phyloP scores from a whole-genome alignment of 2,888 invertebrate genomes.

The Theretra japonica region DNA sequence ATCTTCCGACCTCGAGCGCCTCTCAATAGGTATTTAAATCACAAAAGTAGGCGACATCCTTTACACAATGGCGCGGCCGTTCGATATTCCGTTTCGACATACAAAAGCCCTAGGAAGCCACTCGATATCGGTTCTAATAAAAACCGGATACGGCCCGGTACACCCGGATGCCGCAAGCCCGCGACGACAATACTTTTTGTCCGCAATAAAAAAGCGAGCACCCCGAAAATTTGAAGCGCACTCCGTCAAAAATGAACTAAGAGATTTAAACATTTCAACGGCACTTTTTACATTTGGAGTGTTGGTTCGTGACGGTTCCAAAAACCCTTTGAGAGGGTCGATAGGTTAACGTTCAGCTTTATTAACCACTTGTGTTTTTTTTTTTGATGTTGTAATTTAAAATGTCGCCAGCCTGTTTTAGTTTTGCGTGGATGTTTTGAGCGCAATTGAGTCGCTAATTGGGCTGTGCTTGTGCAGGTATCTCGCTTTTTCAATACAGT shows the following conservation, averaged over 20 bases:
- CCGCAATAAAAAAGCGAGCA: conserved; percentile 54
- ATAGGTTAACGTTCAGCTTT: conserved; percentile 16
- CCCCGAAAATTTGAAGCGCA: conserved; percentile 58
- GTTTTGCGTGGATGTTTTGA: neutral
- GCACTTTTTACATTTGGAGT: conserved; percentile 35
- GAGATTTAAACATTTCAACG: conserved; percentile 39
- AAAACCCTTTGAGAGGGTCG: conserved; percentile 10
- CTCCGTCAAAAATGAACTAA: conserved; percentile 57
- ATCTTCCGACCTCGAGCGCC: conserved; percentile 3
- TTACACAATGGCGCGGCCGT: conserved; percentile 60
- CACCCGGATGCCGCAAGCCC: conserved; percentile 68
- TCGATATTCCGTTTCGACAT: conserved; percentile 61
- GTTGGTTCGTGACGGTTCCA: conserved; percentile 20
- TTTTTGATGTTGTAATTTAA: neutral
- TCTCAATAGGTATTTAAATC: conserved; percentile 47
- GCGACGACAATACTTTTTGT: conserved; percentile 55
- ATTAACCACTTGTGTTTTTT: neutral
- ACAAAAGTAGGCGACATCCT: conserved; percentile 64
- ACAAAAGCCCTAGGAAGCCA: conserved; percentile 77
- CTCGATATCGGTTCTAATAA: conserved; percentile 78
- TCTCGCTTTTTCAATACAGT: neutral
- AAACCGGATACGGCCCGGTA: conserved; percentile 72
- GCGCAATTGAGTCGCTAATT: conserved; percentile 3
- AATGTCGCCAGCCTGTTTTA: neutral
- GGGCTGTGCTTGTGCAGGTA: neutral